phyloP scores from a whole-genome alignment of 2,888 invertebrate species.

The Hipparchia semele region DNA sequence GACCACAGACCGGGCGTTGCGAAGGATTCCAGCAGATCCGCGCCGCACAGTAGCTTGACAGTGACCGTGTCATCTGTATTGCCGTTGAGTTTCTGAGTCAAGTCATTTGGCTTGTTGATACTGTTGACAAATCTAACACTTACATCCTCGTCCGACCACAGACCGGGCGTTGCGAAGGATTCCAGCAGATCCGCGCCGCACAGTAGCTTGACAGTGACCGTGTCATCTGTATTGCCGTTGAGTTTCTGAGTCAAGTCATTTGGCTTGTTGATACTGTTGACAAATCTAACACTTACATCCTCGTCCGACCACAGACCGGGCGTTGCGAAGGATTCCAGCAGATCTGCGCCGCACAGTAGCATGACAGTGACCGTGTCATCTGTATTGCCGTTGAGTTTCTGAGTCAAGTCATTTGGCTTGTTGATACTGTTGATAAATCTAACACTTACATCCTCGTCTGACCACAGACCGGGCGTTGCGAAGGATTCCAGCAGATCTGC shows the following conservation, averaged over 20 bases:
- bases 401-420: no score
- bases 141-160: no score
- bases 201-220: no score
- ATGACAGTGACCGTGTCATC: no score
- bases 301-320: conserved; percentile 95
- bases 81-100: conserved; percentile 40
- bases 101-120: conserved; percentile 67
- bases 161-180: no score
- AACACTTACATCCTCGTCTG: conserved; percentile 92
- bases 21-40: conserved; percentile 96
- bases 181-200: no score
- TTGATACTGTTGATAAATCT: no score
- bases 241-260: no score
- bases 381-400: no score
- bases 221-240: no score
- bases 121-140: conserved; percentile 53
- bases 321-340: conserved; percentile 95
- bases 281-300: conserved; percentile 86
- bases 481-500: conserved; percentile 97
- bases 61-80: no score
- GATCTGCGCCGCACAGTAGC: conserved; percentile 74
- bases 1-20: conserved; percentile 95
- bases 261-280: no score
- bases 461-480: conserved; percentile 94
- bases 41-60: conserved; percentile 90